phyloP scores from a whole-genome alignment of 2,113 vertebrate species.

The Psittacula cyanocephala region DNA sequence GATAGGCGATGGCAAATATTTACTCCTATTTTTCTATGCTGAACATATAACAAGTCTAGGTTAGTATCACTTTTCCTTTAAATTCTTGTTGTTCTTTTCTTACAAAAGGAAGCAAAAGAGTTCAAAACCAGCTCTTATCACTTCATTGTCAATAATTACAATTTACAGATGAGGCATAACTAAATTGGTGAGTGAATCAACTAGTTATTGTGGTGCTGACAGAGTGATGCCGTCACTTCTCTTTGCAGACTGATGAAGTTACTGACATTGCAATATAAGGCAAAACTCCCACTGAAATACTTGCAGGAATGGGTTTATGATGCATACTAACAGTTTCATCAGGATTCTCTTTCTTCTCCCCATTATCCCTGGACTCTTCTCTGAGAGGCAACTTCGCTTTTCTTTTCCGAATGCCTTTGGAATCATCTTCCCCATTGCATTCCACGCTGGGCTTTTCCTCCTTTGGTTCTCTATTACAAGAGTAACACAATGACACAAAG shows the following conservation, averaged over 20 bases:
- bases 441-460: constrained; percentile 69
- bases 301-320: neutral
- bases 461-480: constrained; percentile 75
- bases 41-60: neutral
- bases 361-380: constrained; percentile 74
- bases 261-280: neutral
- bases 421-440: constrained; percentile 75
- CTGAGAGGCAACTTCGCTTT: constrained; percentile 71
- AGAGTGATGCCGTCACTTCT: neutral
- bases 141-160: neutral
- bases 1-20: neutral
- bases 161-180: neutral
- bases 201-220: neutral
- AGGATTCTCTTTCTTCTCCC: constrained; percentile 68
- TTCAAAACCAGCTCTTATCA: neutral
- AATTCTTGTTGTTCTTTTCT: neutral
- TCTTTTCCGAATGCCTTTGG: constrained; percentile 77
- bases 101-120: neutral
- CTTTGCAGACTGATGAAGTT: neutral
- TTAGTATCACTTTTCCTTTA: neutral
- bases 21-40: neutral
- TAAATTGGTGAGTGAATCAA: neutral
- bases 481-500: constrained; percentile 51
- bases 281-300: neutral
- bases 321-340: constrained; percentile 78